These are phyloP conservation scores for Ivindomyrus marchei DNA, from an alignment of 2,113 vertebrate species.

Conservation along the genomic window DNA sequence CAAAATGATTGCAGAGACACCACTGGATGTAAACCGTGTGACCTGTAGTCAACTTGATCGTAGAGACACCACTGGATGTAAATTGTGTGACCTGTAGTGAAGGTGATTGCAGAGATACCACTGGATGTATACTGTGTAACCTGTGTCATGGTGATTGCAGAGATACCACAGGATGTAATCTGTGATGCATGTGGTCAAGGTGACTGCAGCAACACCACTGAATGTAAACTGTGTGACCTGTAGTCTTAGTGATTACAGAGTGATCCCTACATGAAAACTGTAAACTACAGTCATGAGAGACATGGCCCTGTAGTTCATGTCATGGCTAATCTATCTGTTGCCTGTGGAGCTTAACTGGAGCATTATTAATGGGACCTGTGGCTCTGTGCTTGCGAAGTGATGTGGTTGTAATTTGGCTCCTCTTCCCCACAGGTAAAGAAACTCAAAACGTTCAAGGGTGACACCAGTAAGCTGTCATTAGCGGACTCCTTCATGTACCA, in stretches of 20 bases:
- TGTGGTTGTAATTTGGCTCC: neutral
- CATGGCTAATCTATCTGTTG: neutral
- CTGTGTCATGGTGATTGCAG: neutral
- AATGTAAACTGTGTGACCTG: neutral
- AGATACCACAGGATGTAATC: neutral
- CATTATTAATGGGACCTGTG: neutral
- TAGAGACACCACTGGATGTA: neutral
- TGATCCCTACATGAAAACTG: neutral
- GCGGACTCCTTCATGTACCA: constrained; percentile 79
- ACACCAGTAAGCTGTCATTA: constrained; percentile 71
- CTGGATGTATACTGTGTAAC: neutral
- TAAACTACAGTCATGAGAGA: too few relatives aligned
- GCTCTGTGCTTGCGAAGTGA: constrained; percentile 13
- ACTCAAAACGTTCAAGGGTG: constrained; percentile 70
- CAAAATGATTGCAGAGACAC: neutral
- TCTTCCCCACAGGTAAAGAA: constrained; percentile 70
- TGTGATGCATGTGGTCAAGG: neutral
- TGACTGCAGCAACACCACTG: neutral
- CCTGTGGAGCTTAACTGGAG: neutral
- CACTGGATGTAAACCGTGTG: neutral
- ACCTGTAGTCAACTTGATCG: neutral
- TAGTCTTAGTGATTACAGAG: neutral
- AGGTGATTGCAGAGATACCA: neutral
- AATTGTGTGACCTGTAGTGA: neutral
- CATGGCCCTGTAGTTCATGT: neutral